These are phyloP conservation scores for Ostrea edulis DNA, from an alignment of 1,140 invertebrate species.

Conservation along the genomic window DNA sequence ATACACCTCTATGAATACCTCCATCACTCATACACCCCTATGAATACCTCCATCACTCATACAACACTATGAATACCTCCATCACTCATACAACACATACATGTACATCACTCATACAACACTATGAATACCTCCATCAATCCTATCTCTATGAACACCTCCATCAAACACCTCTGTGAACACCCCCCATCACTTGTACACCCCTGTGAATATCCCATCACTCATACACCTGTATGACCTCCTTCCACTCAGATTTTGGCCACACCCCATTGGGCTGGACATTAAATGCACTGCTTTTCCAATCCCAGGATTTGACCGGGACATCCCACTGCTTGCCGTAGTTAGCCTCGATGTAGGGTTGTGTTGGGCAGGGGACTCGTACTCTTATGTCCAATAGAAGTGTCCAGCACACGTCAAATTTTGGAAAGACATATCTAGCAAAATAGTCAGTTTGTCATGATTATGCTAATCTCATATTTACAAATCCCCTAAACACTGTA, in stretches of 20 bases:
- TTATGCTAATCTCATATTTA: not conserved
- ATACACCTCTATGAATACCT: too few relatives aligned
- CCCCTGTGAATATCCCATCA: not conserved
- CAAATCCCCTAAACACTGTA: too few relatives aligned
- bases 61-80: too few relatives aligned
- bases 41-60: too few relatives aligned
- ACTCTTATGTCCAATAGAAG: slow-evolving; percentile 82
- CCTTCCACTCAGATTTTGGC: slow-evolving; percentile 80
- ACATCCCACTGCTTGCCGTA: slow-evolving; percentile 82
- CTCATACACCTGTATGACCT: slow-evolving; percentile 81
- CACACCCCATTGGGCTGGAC: slow-evolving; percentile 82
- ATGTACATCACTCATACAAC: too few relatives aligned
- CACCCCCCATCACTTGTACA: not conserved
- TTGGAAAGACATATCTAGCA: slow-evolving; percentile 82
- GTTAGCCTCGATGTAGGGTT: slow-evolving; percentile 82
- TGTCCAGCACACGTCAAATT: slow-evolving; percentile 83
- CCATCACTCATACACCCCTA: too few relatives aligned
- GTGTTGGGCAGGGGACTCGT: slow-evolving; percentile 82
- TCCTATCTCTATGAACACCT: not conserved
- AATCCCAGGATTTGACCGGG: slow-evolving; percentile 82
- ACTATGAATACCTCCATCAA: too few relatives aligned
- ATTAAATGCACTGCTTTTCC: slow-evolving; percentile 83
- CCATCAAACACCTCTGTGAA: not conserved
- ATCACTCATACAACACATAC: too few relatives aligned
- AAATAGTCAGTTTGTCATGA: not conserved